Base-by-base conservation (phyloP, 1,140 invertebrate species). In the Zophobas atratus region DNA sequence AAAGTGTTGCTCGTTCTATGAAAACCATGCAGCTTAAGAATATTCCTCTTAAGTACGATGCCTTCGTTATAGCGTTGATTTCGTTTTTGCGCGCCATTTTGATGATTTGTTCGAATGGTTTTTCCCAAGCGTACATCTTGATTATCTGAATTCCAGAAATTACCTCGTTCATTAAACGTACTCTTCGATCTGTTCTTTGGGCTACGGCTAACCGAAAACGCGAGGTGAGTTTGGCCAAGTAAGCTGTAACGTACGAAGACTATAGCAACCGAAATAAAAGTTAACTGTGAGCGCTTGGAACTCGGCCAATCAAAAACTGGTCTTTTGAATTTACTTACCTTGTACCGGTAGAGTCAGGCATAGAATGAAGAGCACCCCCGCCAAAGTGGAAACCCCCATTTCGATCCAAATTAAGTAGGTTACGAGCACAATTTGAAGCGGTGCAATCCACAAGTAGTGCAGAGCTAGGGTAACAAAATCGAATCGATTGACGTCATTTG, bases 41-140 rank as follows among this genome's bases (percentile, higher is more conserved):
- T 38, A 94, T 86, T 34, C 91, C 94, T 72, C 92, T 89, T 5
- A 96, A 86, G 81, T 94, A 92, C 0, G 93, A 92, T 0, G 93
- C 89, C 35, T 89, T 89, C 20, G 88, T 91, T 43, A 97, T 91
- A 53, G 90, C 89, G 38, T 89, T 86, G 38, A 95, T 91, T 87
- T 96, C 94, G 34, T 88, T 84, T 6, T 87, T 87, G 77, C 94
- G 84, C 1, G 88, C 88, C 4, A 82, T 70, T 3, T 87, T 86
- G 0, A 92, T 88, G 0, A 92, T 87, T 36, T 87, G 88, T 71
- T 89, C 88, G 74, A 94, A 94, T 1, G 93, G 92, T 75, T 89
- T 90, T 81, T 94, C 93, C 93, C 93, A 94, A 1, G 92, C 91
- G 80, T 94, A 94, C 93, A 95, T 95, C 87, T 95, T 96, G 32